Conservation (phyloP, 2,797 vertebrate genomes). For the Apodemus agrarius region DNA sequence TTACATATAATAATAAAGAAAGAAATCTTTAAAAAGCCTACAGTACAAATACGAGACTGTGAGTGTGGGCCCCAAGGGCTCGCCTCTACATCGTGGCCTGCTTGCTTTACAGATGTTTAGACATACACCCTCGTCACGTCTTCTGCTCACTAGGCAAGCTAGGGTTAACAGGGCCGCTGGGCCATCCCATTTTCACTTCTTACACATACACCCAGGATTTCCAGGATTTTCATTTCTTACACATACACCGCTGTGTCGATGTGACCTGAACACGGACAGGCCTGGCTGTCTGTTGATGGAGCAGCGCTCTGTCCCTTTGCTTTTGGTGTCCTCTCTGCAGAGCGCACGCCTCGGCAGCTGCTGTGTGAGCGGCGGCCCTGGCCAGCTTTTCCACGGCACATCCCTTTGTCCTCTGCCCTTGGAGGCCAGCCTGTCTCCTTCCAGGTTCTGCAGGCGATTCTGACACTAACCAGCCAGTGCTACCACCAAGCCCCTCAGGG, state of each 20-base stretch:
- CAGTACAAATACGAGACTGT: background rate
- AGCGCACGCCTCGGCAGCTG: rapidly evolving
- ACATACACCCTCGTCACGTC: too few species aligned
- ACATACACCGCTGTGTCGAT: background rate
- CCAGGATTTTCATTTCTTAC: background rate
- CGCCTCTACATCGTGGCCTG: background rate
- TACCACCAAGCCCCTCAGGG: rapidly evolving
- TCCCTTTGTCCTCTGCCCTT: background rate
- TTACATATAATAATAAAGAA: too few species aligned
- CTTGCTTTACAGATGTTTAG: background rate
- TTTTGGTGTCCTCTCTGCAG: background rate
- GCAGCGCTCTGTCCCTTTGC: background rate
- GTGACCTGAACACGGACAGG: background rate
- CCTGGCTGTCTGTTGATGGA: rapidly evolving
- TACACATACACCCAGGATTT: background rate
- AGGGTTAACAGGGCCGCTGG: background rate
- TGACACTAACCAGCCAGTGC: background rate
- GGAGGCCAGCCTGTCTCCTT: background rate
- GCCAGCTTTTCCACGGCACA: background rate
- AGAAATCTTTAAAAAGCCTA: too few species aligned
- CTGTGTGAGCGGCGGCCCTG: rapidly evolving
- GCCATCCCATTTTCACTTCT: background rate
- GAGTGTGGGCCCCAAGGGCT: background rate
- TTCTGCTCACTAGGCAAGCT: background rate
- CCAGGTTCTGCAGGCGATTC: background rate